Conservation (phyloP, 1,140 invertebrate species). For the Heliconius hewitsoni region DNA sequence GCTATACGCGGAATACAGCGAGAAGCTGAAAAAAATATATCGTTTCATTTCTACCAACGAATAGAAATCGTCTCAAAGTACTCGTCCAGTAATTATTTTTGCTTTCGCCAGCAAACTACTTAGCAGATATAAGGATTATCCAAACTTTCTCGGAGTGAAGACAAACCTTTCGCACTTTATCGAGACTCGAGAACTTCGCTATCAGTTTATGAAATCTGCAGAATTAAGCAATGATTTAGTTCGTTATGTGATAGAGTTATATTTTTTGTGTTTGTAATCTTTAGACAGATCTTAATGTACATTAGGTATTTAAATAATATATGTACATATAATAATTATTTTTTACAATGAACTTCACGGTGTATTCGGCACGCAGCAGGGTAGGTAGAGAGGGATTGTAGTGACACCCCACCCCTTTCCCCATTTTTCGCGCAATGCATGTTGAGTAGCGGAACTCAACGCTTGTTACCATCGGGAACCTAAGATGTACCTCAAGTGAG, state of each 20-base stretch:
- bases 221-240: not conserved
- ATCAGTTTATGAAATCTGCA: not conserved
- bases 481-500: too few species aligned
- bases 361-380: too few species aligned
- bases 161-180: constrained; percentile 9
- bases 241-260: not conserved
- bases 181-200: not conserved
- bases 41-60: not conserved
- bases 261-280: not conserved
- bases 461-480: too few species aligned
- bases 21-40: not conserved
- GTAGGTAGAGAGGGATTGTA: too few species aligned
- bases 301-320: too few species aligned
- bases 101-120: constrained; percentile 8
- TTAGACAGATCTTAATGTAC: not conserved
- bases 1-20: too few species aligned
- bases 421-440: too few species aligned
- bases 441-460: too few species aligned
- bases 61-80: not conserved
- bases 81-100: not conserved
- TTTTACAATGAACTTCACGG: too few species aligned
- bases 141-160: not conserved
- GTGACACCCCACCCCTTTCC: too few species aligned
- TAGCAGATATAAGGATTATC: not conserved
- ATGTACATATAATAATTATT: too few species aligned